Evolutionary conservation across 1,140 invertebrate genomes (phyloP).

Genomic region (Vollenhovia emeryi): DNA sequence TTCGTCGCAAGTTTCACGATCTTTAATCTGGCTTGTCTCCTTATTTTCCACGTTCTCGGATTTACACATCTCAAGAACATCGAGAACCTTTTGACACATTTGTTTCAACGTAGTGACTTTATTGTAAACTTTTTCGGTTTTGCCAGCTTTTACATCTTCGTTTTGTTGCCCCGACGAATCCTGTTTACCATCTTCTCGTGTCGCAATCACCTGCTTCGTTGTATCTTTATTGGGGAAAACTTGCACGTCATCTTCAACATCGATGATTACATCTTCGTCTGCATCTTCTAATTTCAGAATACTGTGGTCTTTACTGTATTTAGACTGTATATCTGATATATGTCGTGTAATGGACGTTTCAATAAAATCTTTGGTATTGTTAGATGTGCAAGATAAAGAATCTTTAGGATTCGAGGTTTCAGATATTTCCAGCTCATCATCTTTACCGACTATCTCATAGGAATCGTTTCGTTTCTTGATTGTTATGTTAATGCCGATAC

Average conservation of each 20-base stretch:
- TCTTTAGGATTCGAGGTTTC: slow-evolving; percentile 42
- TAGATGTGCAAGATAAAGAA: slow-evolving; percentile 56
- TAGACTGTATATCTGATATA: neutral
- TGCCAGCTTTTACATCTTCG: neutral
- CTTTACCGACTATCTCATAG: slow-evolving; percentile 81
- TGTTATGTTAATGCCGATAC: slow-evolving; percentile 82
- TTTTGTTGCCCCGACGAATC: neutral
- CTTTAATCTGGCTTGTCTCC: slow-evolving; percentile 10
- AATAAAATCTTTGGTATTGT: slow-evolving; percentile 24
- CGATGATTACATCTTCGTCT: slow-evolving; percentile 78
- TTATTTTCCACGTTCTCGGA: neutral
- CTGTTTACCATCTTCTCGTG: neutral
- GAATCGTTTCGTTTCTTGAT: slow-evolving; percentile 84
- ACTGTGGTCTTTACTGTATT: slow-evolving; percentile 76
- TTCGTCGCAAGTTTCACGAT: neutral
- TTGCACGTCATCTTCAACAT: slow-evolving; percentile 76
- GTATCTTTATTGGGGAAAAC: neutral
- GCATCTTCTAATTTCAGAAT: slow-evolving; percentile 72
- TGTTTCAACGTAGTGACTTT: slow-evolving; percentile 50
- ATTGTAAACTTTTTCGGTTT: neutral
- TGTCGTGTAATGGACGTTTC: neutral
- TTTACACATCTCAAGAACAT: neutral
- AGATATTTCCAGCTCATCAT: slow-evolving; percentile 55
- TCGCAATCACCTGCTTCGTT: neutral
- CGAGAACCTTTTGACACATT: slow-evolving; percentile 43